Evolutionary conservation across 2,113 vertebrate species (phyloP).

Genomic region (Ciconia stormi): DNA sequence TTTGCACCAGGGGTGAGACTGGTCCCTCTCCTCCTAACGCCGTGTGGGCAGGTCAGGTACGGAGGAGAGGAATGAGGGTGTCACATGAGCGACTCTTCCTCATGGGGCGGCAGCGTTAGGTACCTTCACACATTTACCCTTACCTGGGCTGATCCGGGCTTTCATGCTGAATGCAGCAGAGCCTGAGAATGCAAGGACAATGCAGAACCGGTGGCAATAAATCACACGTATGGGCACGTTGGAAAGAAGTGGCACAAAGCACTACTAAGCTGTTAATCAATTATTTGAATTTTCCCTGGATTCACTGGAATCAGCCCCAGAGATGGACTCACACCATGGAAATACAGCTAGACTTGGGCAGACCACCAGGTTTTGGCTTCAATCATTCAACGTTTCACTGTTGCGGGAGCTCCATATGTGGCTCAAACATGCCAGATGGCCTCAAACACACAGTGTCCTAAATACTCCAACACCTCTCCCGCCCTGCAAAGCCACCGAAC

Average conservation of each 20-base stretch:
- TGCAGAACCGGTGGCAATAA: background rate
- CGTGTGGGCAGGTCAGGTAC: rapidly evolving
- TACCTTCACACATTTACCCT: background rate
- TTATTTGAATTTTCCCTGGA: background rate
- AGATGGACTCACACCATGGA: background rate
- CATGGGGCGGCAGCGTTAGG: background rate
- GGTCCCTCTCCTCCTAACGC: background rate
- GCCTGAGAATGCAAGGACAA: background rate
- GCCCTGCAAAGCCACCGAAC: background rate
- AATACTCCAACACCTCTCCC: constrained; percentile 16
- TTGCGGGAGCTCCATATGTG: constrained; percentile 7
- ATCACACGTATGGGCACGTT: background rate
- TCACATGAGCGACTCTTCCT: background rate
- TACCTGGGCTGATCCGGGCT: background rate
- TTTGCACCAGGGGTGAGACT: background rate
- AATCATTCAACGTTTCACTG: background rate
- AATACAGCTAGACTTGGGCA: background rate
- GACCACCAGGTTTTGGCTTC: background rate
- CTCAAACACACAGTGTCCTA: constrained; percentile 2
- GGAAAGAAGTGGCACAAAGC: background rate
- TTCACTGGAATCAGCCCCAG: background rate
- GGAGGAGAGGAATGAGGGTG: background rate
- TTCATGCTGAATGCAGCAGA: background rate
- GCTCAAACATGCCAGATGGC: constrained; percentile 35
- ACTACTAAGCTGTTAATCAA: background rate